These are phyloP conservation scores for Himalopsyche japonica DNA, from an alignment of 2,888 invertebrate species.

Conservation along the genomic window DNA sequence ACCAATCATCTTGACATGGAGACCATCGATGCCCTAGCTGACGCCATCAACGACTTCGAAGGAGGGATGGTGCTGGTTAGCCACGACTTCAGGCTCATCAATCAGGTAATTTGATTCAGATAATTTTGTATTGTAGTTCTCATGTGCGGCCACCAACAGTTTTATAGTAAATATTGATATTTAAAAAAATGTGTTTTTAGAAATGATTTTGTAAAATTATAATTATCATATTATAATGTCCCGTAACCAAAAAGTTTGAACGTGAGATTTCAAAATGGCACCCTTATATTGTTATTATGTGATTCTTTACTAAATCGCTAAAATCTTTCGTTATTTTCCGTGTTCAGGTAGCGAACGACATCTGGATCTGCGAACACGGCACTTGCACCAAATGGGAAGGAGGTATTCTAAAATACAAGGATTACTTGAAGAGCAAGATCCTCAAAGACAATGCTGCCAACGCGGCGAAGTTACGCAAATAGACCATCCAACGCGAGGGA, in stretches of 20 bases:
- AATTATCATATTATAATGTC: too few species aligned
- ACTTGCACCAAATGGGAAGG: constrained; percentile 97
- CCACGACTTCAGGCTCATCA: constrained; percentile 99
- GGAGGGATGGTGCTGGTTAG: constrained; percentile 99
- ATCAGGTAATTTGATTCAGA: constrained; percentile 91
- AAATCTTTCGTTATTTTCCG: neutral
- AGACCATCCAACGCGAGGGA: neutral
- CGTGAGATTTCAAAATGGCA: too few species aligned
- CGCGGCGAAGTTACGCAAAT: constrained; percentile 44
- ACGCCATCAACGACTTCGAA: constrained; percentile 96
- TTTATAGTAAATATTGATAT: too few species aligned
- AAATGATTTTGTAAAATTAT: too few species aligned
- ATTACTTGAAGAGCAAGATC: constrained; percentile 87
- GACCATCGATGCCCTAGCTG: constrained; percentile 97
- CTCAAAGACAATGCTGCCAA: constrained; percentile 69
- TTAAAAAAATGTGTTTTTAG: too few species aligned
- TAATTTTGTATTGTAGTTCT: too few species aligned
- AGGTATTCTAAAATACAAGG: constrained; percentile 94
- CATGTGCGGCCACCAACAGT: too few species aligned
- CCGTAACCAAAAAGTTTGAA: too few species aligned
- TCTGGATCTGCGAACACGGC: constrained; percentile 98
- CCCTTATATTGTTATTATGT: too few species aligned
- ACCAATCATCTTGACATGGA: constrained; percentile 98
- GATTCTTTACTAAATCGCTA: too few species aligned
- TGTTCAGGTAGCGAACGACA: constrained; percentile 92